Percentiles rank a stretch among this genome's conserved stretches.
phyloP scores from a whole-genome alignment of 2,888 invertebrate genomes.

The Pelosia muscerda region DNA sequence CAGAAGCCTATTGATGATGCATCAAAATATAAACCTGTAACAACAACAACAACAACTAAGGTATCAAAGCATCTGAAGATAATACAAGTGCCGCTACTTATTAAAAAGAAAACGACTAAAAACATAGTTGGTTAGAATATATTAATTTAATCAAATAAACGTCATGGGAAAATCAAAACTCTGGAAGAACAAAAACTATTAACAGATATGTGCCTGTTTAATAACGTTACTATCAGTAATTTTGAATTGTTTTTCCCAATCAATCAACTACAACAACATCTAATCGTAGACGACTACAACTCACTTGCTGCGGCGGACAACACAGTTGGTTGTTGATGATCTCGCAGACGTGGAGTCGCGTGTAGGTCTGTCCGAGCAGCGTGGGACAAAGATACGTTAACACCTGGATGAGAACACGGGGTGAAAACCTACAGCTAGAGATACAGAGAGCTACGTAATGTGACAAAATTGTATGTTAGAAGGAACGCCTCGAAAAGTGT shows the following conservation, averaged over 20 bases:
- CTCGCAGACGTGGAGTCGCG: constrained; percentile 96
- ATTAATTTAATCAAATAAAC: neutral
- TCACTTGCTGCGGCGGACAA: constrained; percentile 90
- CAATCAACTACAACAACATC: constrained; percentile 64
- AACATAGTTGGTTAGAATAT: constrained; percentile 24
- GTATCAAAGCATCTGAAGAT: constrained; percentile 16
- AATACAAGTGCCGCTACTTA: constrained; percentile 3
- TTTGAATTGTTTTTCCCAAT: constrained; percentile 22
- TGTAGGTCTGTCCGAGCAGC: constrained; percentile 93
- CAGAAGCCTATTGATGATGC: constrained; percentile 32
- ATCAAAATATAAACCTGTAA: constrained; percentile 21
- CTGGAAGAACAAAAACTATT: neutral
- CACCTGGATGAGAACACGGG: constrained; percentile 65
- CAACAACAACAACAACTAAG: constrained; percentile 17
- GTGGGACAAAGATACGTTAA: constrained; percentile 74
- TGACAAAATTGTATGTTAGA: constrained; percentile 20
- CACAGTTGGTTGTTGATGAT: constrained; percentile 93
- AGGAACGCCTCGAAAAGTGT: too few species aligned
- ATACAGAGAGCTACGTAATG: constrained; percentile 8
- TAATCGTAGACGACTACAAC: constrained; percentile 50
- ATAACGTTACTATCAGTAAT: neutral
- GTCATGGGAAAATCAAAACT: constrained; percentile 28
- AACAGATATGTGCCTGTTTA: neutral
- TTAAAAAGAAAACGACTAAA: neutral
- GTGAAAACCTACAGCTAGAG: constrained; percentile 28